Conservation (phyloP, 2,797 vertebrate genomes). For the Premnoplex brunnescens region DNA sequence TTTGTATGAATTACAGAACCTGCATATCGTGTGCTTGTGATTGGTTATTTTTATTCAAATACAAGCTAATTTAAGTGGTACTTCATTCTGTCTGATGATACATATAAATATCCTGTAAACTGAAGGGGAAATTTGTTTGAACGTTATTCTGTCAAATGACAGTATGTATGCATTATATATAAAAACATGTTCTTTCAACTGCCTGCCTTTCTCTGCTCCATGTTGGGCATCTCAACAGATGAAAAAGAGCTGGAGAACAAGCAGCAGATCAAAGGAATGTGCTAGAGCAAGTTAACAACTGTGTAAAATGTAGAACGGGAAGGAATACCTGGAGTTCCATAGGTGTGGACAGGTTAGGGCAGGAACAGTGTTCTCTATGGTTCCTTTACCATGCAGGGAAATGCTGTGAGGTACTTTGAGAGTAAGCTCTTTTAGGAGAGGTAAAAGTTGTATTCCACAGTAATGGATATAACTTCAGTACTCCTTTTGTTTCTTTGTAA, state of each 20-base stretch:
- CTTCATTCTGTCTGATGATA: background rate
- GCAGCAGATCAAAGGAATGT: background rate
- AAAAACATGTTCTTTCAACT: background rate
- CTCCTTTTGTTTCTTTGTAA: background rate
- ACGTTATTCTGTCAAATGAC: background rate
- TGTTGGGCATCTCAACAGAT: background rate
- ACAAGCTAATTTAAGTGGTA: background rate
- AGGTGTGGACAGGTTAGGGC: background rate
- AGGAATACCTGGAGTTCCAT: background rate
- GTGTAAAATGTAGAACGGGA: background rate
- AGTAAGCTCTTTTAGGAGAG: background rate
- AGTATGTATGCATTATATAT: background rate
- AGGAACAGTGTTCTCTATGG: background rate
- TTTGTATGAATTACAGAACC: background rate
- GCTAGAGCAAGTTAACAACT: background rate
- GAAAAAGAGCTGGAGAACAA: background rate
- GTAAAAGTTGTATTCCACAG: background rate
- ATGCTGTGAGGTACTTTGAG: background rate
- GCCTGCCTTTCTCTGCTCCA: background rate
- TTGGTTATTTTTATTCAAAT: background rate
- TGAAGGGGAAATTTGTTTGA: background rate
- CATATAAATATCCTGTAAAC: background rate
- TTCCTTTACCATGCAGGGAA: background rate
- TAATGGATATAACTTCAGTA: background rate
- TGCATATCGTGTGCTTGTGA: background rate